A percentile compares a stretch with the other conserved stretches of the same genome.
These are phyloP conservation scores for Atlantisia rogersi DNA, from an alignment of 2,113 vertebrate species.

Conservation along the genomic window DNA sequence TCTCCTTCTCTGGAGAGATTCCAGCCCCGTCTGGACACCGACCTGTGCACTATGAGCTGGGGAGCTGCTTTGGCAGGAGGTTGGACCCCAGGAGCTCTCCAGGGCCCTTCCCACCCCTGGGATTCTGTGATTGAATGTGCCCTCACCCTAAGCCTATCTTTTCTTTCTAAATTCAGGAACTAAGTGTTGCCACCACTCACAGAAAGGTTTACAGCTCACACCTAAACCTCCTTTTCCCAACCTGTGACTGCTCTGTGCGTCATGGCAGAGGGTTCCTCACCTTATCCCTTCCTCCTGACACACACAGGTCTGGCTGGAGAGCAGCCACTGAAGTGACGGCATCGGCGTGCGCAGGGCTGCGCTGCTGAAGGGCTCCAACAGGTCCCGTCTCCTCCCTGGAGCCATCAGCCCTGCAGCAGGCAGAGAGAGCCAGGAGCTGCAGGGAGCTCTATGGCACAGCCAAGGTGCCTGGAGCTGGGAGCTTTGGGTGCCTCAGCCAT, in stretches of 20 bases:
- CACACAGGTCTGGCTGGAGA: conserved; percentile 85
- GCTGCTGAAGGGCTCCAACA: conserved; percentile 61
- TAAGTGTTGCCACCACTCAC: accelerated
- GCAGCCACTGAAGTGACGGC: conserved; percentile 83
- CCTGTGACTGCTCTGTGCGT: not conserved
- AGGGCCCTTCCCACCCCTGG: too few species aligned
- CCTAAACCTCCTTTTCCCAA: not conserved
- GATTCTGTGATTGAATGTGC: too few species aligned
- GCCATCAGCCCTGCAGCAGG: conserved; percentile 74
- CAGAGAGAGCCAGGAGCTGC: not conserved
- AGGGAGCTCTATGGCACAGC: accelerated
- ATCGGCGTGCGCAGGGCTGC: conserved; percentile 80
- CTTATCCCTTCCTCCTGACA: conserved; percentile 92
- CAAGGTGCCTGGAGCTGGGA: not conserved
- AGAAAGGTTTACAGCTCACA: not conserved
- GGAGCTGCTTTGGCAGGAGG: too few species aligned
- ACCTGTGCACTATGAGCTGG: too few species aligned
- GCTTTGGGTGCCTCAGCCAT: not conserved
- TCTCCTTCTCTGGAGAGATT: too few species aligned
- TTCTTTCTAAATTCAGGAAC: not conserved
- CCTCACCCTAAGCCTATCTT: not conserved
- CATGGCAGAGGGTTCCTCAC: conserved; percentile 44
- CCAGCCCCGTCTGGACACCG: too few species aligned
- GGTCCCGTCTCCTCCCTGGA: conserved; percentile 63
- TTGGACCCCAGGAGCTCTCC: too few species aligned